Percentiles rank a stretch among this genome's conserved stretches.
Evolutionary conservation across 1,140 invertebrate species (phyloP).

Genomic region (Theocolax elegans): DNA sequence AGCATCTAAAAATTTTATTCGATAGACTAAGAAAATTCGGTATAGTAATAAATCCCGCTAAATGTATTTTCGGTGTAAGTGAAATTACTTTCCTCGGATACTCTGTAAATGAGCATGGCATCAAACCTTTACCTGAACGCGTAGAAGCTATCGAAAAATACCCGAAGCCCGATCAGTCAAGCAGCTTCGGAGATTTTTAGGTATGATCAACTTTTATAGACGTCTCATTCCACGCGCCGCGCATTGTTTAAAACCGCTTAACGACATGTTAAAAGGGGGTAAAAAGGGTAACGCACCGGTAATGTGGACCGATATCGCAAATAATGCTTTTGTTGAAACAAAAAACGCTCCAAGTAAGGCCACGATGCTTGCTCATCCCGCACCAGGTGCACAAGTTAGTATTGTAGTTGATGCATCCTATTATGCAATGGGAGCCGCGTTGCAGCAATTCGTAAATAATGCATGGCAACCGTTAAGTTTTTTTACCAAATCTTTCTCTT

Average conservation of each 20-base stretch:
- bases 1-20: not conserved
- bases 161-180: constrained; percentile 17
- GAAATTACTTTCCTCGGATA: constrained; percentile 54
- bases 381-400: constrained; percentile 8
- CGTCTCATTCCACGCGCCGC: not conserved
- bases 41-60: not conserved
- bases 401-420: constrained; percentile 47
- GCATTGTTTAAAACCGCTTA: not conserved
- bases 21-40: not conserved
- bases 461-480: constrained; percentile 58
- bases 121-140: constrained; percentile 26
- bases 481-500: constrained; percentile 56
- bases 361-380: constrained; percentile 40
- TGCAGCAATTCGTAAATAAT: constrained; percentile 46
- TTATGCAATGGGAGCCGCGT: constrained; percentile 36
- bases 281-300: not conserved
- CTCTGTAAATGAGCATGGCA: not conserved
- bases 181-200: constrained; percentile 51
- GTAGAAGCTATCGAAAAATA: constrained; percentile 42
- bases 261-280: not conserved
- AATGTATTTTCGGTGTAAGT: constrained; percentile 10
- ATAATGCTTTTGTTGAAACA: constrained; percentile 42
- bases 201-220: constrained; percentile 39
- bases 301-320: constrained; percentile 24
- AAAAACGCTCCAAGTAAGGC: constrained; percentile 51